Evolutionary conservation across 2,113 vertebrate genomes (phyloP).

Genomic region (Camelus dromedarius): DNA sequence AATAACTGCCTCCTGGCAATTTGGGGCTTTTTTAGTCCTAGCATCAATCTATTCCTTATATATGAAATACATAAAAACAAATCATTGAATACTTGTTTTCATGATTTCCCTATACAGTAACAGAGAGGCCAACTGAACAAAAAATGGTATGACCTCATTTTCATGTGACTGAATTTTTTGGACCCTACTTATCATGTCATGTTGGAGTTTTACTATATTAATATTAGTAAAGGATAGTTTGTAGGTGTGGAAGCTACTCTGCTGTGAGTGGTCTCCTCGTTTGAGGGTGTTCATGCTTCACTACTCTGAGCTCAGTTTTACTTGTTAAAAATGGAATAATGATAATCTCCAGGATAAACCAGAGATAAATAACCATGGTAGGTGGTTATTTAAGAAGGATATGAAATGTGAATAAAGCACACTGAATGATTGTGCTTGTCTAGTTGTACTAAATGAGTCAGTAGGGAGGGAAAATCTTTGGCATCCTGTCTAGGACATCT

Average conservation of each 20-base stretch:
- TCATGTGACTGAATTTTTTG: neutral
- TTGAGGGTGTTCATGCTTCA: neutral
- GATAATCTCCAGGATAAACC: neutral
- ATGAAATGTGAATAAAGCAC: neutral
- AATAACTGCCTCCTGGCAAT: neutral
- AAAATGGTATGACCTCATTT: neutral
- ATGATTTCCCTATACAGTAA: neutral
- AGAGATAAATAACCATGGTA: neutral
- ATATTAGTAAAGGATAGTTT: neutral
- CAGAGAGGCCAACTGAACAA: neutral
- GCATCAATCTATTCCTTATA: neutral
- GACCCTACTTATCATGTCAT: neutral
- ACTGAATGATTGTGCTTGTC: neutral
- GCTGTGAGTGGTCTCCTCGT: neutral
- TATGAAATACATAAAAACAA: conserved; percentile 33
- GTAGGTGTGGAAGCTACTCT: neutral
- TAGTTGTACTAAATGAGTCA: neutral
- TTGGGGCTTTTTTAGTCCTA: neutral
- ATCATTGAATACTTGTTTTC: neutral
- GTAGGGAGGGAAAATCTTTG: neutral
- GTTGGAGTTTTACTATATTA: neutral
- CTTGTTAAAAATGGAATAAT: conserved; percentile 32
- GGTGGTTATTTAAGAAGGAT: neutral
- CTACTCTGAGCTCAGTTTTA: neutral
- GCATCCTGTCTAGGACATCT: neutral